Percentiles rank a stretch among this genome's conserved stretches.
These are phyloP conservation scores for Nestor notabilis DNA, from an alignment of 2,113 vertebrate genomes.

Conservation along the genomic window DNA sequence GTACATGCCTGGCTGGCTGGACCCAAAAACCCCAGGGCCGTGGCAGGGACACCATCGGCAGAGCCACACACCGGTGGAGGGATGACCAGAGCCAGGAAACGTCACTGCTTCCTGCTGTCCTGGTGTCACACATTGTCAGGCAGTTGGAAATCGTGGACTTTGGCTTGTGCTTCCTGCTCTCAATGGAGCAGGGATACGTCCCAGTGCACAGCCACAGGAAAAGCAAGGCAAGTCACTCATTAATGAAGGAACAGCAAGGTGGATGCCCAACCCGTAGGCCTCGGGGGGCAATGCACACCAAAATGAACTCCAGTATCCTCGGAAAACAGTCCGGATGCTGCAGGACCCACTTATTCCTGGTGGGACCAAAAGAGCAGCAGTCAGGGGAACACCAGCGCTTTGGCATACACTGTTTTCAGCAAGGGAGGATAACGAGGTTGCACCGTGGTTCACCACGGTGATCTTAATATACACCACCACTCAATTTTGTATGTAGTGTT, in stretches of 20 bases:
- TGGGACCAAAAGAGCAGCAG: background rate
- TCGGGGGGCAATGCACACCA: fast-evolving
- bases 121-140: background rate
- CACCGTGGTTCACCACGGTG: fast-evolving
- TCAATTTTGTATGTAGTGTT: background rate
- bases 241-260: background rate
- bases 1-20: background rate
- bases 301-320: background rate
- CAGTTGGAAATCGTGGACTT: background rate
- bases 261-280: fast-evolving
- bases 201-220: fast-evolving
- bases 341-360: background rate
- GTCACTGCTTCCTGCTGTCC: slow-evolving; percentile 11
- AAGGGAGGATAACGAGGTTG: background rate
- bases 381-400: fast-evolving
- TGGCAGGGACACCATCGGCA: background rate
- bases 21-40: background rate
- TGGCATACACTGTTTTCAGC: background rate
- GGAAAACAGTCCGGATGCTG: background rate
- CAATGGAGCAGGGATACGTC: background rate
- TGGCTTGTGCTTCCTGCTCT: slow-evolving; percentile 35
- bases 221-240: background rate
- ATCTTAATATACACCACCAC: background rate
- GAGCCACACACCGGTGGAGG: background rate
- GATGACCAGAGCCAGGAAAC: background rate